Base-by-base conservation (phyloP, 2,113 vertebrate genomes). In the Montifringilla adamsi region DNA sequence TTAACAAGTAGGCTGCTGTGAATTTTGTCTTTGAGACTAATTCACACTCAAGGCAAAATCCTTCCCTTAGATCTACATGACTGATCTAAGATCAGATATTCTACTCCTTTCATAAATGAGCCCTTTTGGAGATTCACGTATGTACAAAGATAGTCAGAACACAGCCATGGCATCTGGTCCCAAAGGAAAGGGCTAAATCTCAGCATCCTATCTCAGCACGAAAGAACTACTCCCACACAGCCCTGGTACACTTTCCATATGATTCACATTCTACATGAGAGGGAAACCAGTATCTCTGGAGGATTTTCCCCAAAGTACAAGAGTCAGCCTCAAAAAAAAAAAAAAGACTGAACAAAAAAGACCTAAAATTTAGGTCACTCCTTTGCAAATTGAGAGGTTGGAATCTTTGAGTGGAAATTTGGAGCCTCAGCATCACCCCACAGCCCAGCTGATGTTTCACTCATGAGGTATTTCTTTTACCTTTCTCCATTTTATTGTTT, bases 1-100 rank as follows among this genome's bases (percentile, higher is more conserved):
- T 95, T 95, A 95, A 94, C 87, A 84, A 94, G 90, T 31, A 93
- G n/a, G 74, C 90, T 89, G 87, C 80, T 94, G 62, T 50, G 81
- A 91, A 96, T 94, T 91, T 89, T 91, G 78, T 90, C 91, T 95
- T 95, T 96, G 86, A 96, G 94, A 84, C 35, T 88, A 85, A 94
- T 91, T 90, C 76, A 74, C 84, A 86, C 74, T 95, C 74, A 91
- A 95, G 78, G 74, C 83, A 80, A 93, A 87, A 86, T 63, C 56
- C 80, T 92, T 94, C n/a, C 76, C 47, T 96, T 93, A 92, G 83
- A 95, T 93, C 41, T 81, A 67, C 74, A 80, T 13, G 84, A 94
- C 67, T 94, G 93, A 93, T 94, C 89, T 80, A 64, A 47, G 67
- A 92, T 95, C 74, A 89, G 89, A 97, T 90, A 83, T 46, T 79